Conservation (phyloP, 1,140 invertebrate genomes). For the Drosophila triauraria region DNA sequence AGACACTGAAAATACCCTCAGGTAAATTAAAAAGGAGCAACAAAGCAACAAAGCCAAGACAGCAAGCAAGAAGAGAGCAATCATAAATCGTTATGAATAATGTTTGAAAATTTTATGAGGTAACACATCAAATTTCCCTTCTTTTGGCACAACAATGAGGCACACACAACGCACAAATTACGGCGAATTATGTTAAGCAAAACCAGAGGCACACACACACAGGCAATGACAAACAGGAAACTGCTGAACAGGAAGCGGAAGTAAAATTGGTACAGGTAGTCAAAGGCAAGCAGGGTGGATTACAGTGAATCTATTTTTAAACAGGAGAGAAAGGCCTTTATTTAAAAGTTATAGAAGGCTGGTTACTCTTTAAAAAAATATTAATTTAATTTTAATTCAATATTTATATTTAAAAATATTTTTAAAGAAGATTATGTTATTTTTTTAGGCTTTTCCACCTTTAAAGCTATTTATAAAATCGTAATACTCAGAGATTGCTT, state of each 20-base stretch:
- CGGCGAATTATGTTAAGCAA: too few species aligned
- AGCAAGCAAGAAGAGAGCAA: constrained; percentile 3
- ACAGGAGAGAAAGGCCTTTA: background rate
- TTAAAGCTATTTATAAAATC: constrained; percentile 1
- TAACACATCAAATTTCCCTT: constrained; percentile 45
- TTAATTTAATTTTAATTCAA: background rate
- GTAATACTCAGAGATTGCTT: background rate
- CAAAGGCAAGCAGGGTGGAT: background rate
- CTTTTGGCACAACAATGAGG: constrained; percentile 47
- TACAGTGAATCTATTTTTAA: background rate
- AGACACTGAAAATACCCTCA: constrained; percentile 27
- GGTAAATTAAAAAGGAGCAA: constrained; percentile 45
- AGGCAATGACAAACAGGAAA: constrained; percentile 20
- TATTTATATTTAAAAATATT: too few species aligned
- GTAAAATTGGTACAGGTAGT: constrained; percentile 5
- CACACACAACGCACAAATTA: too few species aligned
- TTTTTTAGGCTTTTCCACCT: too few species aligned
- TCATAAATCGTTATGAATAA: constrained; percentile 69
- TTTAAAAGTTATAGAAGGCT: background rate
- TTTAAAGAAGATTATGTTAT: too few species aligned
- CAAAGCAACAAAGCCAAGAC: background rate
- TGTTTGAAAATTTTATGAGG: constrained; percentile 45
- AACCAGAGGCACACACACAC: background rate
- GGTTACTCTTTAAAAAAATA: background rate
- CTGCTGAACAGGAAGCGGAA: constrained; percentile 8